A percentile compares a stretch with the other conserved stretches of the same genome.
phyloP scores from a whole-genome alignment of 1,140 invertebrate genomes.

The Polypedilum vanderplanki region DNA sequence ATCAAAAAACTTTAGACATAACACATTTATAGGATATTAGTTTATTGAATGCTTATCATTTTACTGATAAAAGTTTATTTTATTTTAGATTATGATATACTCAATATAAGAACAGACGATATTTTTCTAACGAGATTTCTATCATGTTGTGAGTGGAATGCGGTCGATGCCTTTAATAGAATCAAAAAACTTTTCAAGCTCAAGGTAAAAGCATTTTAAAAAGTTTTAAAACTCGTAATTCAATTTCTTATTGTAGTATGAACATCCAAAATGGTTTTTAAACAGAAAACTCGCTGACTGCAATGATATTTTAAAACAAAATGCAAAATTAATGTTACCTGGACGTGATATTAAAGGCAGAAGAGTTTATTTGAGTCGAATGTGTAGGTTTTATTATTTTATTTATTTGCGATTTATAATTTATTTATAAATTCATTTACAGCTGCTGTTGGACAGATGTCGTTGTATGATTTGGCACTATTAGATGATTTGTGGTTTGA shows the following conservation, averaged over 20 bases:
- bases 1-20: too few species aligned
- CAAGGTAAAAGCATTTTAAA: neutral
- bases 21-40: too few species aligned
- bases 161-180: constrained; percentile 37
- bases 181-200: constrained; percentile 33
- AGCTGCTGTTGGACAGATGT: constrained; percentile 10
- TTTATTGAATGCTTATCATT: too few species aligned
- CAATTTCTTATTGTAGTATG: constrained; percentile 31
- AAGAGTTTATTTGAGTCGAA: constrained; percentile 39
- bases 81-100: constrained; percentile 30
- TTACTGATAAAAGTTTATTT: constrained; percentile 14
- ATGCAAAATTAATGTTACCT: constrained; percentile 36
- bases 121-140: constrained; percentile 37
- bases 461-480: constrained; percentile 32
- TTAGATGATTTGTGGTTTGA: constrained; percentile 40
- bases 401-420: neutral
- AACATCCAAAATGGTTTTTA: constrained; percentile 41
- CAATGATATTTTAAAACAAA: constrained; percentile 35
- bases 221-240: neutral
- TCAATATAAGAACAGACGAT: constrained; percentile 36
- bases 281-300: constrained; percentile 34
- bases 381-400: constrained; percentile 35
- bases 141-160: constrained; percentile 36
- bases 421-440: neutral
- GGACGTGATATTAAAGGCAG: constrained; percentile 39